A percentile compares a stretch with the other conserved stretches of the same genome.
Conservation (phyloP, 2,888 invertebrate genomes). For the Tromatobia lineatoria region DNA sequence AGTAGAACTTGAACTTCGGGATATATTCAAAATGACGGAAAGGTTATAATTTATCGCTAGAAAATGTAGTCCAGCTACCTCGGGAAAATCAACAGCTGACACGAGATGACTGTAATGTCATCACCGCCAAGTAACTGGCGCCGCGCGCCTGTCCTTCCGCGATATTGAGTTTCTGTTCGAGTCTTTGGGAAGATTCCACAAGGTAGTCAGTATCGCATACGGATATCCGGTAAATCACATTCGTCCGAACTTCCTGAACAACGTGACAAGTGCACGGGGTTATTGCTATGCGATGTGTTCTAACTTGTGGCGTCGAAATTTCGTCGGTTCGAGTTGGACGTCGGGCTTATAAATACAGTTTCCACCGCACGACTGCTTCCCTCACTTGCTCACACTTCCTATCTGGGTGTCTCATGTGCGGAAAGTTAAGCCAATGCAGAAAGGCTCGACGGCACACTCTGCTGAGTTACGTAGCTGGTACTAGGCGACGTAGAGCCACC, state of each 20-base stretch:
- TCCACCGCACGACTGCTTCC: slow-evolving; percentile 16
- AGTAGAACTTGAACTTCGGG: no score
- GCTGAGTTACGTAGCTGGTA: slow-evolving; percentile 18
- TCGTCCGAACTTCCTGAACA: slow-evolving; percentile 50
- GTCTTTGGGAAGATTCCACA: slow-evolving; percentile 13
- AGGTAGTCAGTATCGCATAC: slow-evolving; percentile 38
- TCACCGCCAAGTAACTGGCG: background rate
- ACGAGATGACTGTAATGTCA: slow-evolving; percentile 5
- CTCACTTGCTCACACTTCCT: slow-evolving; percentile 1
- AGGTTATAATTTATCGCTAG: background rate
- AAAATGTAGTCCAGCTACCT: slow-evolving; percentile 19
- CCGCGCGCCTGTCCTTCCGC: background rate
- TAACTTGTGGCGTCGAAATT: slow-evolving; percentile 44
- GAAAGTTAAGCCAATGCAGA: slow-evolving; percentile 52
- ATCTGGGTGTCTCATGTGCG: slow-evolving; percentile 26
- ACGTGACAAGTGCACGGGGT: slow-evolving; percentile 56
- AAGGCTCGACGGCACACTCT: slow-evolving; percentile 40
- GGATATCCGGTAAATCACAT: slow-evolving; percentile 28
- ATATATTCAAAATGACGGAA: no score
- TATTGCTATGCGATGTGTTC: slow-evolving; percentile 54
- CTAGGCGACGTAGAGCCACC: slow-evolving; percentile 54
- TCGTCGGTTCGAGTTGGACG: slow-evolving; percentile 45
- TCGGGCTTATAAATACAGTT: slow-evolving; percentile 62
- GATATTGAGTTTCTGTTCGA: slow-evolving; percentile 34
- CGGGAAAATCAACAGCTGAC: background rate